phyloP scores from a whole-genome alignment of 2,888 invertebrate genomes.

The Onthophagus sagittarius region DNA sequence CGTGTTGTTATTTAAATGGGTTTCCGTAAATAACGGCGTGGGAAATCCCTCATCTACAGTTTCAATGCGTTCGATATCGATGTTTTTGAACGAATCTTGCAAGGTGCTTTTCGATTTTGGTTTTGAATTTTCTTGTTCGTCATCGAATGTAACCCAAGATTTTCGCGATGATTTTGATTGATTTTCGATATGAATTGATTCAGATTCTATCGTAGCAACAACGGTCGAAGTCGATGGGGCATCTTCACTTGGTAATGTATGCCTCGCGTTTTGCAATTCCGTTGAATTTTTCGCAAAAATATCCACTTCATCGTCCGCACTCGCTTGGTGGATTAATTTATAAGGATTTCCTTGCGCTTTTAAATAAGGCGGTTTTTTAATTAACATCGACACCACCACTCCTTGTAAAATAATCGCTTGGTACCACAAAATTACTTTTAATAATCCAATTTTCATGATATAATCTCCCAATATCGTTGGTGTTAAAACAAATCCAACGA shows the following conservation, averaged over 20 bases:
- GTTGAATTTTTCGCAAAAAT: constrained; percentile 18
- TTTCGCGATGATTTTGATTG: constrained; percentile 1
- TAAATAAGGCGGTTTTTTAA: constrained; percentile 54
- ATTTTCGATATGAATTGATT: constrained; percentile 3
- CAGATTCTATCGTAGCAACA: constrained; percentile 11
- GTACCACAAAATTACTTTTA: constrained; percentile 54
- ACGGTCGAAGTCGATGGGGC: background rate
- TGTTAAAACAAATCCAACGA: constrained; percentile 54
- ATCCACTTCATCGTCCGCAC: constrained; percentile 48
- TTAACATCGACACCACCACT: constrained; percentile 53
- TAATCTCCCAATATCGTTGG: constrained; percentile 53
- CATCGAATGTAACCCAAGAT: constrained; percentile 38
- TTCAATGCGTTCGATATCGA: constrained; percentile 50
- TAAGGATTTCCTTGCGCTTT: constrained; percentile 39
- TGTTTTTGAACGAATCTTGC: constrained; percentile 6
- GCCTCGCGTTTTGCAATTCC: constrained; percentile 17
- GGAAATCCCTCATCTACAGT: constrained; percentile 46
- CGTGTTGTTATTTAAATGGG: constrained; percentile 50
- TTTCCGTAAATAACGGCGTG: constrained; percentile 56
- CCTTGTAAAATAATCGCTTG: constrained; percentile 58
- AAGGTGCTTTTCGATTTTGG: background rate
- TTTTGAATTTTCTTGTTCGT: constrained; percentile 25
- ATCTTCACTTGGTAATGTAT: constrained; percentile 2
- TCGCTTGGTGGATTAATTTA: constrained; percentile 40
- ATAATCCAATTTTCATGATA: constrained; percentile 47